Base-by-base conservation (phyloP, 2,797 vertebrate genomes). In the Rhinogobio ventralis region DNA sequence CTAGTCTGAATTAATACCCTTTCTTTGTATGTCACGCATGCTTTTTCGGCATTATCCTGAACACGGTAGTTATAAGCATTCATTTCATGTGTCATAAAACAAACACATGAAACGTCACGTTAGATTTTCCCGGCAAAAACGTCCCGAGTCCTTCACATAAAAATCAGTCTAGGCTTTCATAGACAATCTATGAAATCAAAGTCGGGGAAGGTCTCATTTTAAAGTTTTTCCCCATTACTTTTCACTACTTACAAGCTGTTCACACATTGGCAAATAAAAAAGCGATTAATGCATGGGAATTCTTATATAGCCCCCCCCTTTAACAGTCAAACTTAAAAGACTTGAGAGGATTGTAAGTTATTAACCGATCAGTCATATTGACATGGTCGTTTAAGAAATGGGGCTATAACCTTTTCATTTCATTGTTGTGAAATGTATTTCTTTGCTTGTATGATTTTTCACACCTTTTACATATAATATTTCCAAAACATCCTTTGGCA, bases 301-400 rank as follows among this genome's bases (percentile, higher is more conserved):
- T 15, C 13, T 15, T 28, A 30, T 30, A 64, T 28, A 62, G n/a
- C n/a, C 33, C 33, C 7, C 60, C 13, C 60, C 60, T 28, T 28
- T 15, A 72, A 60, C 51, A 72, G 68, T 15, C 3, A 67, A 20
- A 51, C 30, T 5, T 42, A 39, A 33, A 51, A 53, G 46, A 55
- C 36, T 14, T 14, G 15, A 71, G 33, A 57, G 7, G 69, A 45
- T 57, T 30, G 6, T 30, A 13, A 64, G 57, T 46, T 17, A 79
- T n/a, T 23, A 30, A 67, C 14, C 7, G 30, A 79, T 67, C 45
- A 4, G 45, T 79, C 62, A 46, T 49, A 49, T 67, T 49, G 60
- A 51, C 42, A 49, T 33, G 55, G 76, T 30, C 60, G 1, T 79
- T 28, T 45, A 67, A 66, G 28, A 82, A 82, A 75, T n/a, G 75